A percentile compares a stretch with the other conserved stretches of the same genome.
These are phyloP conservation scores for Anagyrus pseudococci DNA, from an alignment of 2,888 invertebrate species.

Conservation along the genomic window DNA sequence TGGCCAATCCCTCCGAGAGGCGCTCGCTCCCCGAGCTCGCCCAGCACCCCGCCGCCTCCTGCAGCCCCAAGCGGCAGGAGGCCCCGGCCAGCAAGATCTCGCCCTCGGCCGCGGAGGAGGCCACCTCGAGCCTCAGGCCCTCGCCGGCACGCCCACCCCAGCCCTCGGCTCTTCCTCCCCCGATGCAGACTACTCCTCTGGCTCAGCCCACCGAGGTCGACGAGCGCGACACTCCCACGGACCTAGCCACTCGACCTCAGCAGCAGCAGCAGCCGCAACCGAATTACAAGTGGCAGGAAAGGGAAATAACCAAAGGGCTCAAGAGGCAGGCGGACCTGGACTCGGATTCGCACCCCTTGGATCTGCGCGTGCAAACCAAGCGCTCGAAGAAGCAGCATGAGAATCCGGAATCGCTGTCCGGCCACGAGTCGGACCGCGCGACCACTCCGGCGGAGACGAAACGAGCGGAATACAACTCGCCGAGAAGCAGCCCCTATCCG, in stretches of 20 bases:
- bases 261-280: slow-evolving; percentile 8
- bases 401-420: neutral
- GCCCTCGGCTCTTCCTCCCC: too few relatives aligned
- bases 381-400: slow-evolving; percentile 45
- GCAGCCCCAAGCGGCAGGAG: slow-evolving; percentile 5
- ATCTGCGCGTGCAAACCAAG: slow-evolving; percentile 54
- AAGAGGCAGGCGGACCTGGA: neutral
- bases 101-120: slow-evolving; percentile 73
- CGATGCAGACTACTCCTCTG: too few relatives aligned
- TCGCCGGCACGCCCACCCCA: slow-evolving; percentile 73
- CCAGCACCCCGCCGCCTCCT: neutral
- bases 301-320: too few relatives aligned
- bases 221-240: slow-evolving; percentile 6
- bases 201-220: slow-evolving; percentile 9
- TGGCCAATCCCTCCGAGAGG: slow-evolving; percentile 21
- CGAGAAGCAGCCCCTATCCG: too few relatives aligned
- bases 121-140: slow-evolving; percentile 68
- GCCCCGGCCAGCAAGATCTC: slow-evolving; percentile 69
- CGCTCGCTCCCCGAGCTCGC: slow-evolving; percentile 1
- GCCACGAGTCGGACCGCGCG: neutral
- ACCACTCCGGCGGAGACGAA: neutral
- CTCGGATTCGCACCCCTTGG: slow-evolving; percentile 53
- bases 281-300: neutral
- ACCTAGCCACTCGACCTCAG: neutral
- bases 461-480: too few relatives aligned